Evolutionary conservation across 2,113 vertebrate genomes (phyloP).

Genomic region (Grus americana): DNA sequence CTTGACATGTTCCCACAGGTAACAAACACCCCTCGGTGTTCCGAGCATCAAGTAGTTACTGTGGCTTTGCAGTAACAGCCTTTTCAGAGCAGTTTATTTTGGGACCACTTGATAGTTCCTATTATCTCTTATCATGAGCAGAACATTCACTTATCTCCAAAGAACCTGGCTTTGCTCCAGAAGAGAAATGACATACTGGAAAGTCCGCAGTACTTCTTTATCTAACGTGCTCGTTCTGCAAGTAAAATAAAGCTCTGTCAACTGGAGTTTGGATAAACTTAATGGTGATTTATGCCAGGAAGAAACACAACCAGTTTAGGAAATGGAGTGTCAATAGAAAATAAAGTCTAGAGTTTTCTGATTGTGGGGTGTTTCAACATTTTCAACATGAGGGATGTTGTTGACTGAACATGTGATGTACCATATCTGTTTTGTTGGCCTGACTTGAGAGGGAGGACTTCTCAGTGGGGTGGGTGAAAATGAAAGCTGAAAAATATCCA

Average conservation of each 20-base stretch:
- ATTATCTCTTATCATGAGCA: not conserved
- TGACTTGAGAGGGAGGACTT: not conserved
- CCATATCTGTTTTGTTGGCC: not conserved
- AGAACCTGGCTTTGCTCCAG: not conserved
- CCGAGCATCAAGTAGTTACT: not conserved
- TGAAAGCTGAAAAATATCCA: not conserved
- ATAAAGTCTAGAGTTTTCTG: not conserved
- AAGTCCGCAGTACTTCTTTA: not conserved
- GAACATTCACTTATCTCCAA: not conserved
- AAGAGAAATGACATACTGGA: not conserved
- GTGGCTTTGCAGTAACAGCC: not conserved
- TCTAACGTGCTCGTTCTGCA: not conserved
- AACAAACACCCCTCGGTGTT: not conserved
- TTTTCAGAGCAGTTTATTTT: not conserved
- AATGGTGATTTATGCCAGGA: not conserved
- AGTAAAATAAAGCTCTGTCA: conserved; percentile 1
- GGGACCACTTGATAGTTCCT: not conserved
- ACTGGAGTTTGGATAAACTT: not conserved
- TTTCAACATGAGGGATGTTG: not conserved
- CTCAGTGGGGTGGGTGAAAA: not conserved
- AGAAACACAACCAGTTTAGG: not conserved
- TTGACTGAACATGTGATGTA: not conserved
- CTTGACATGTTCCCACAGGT: conserved; percentile 92
- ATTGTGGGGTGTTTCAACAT: not conserved
- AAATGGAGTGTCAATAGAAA: not conserved